These are phyloP conservation scores for Callocephalon fimbriatum DNA, from an alignment of 2,113 vertebrate genomes.

Conservation along the genomic window DNA sequence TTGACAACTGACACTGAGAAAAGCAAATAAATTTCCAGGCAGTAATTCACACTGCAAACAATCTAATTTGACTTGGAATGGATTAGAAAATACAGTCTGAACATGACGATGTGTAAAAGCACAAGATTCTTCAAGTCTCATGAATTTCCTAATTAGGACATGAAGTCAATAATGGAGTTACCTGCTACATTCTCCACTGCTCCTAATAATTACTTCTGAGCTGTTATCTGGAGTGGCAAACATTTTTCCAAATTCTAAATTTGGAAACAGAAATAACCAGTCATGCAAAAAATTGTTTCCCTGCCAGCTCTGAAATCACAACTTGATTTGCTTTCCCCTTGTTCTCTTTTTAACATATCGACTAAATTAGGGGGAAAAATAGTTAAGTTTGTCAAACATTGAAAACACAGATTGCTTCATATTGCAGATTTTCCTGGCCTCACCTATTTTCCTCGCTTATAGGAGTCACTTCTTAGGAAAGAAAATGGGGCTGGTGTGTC, in stretches of 20 bases:
- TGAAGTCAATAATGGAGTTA: background rate
- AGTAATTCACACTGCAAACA: background rate
- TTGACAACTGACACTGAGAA: slow-evolving; percentile 10
- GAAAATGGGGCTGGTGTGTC: background rate
- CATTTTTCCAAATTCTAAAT: background rate
- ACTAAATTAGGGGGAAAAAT: background rate
- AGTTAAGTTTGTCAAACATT: background rate
- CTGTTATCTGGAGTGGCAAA: background rate
- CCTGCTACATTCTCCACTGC: background rate
- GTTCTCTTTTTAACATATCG: background rate
- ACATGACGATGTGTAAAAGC: background rate
- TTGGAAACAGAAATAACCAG: background rate
- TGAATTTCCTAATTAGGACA: background rate
- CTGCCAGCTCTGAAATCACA: background rate
- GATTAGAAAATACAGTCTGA: slow-evolving; percentile 5
- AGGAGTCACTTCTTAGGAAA: background rate
- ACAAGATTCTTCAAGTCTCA: background rate
- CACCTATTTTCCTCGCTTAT: background rate
- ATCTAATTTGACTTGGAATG: background rate
- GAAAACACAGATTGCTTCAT: background rate
- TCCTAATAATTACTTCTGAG: background rate
- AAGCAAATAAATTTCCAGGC: background rate
- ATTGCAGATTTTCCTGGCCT: background rate
- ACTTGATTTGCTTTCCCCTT: background rate
- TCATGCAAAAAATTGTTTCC: background rate